Evolutionary conservation across 1,140 invertebrate genomes (phyloP).

Genomic region (Lepeophtheirus salmonis): DNA sequence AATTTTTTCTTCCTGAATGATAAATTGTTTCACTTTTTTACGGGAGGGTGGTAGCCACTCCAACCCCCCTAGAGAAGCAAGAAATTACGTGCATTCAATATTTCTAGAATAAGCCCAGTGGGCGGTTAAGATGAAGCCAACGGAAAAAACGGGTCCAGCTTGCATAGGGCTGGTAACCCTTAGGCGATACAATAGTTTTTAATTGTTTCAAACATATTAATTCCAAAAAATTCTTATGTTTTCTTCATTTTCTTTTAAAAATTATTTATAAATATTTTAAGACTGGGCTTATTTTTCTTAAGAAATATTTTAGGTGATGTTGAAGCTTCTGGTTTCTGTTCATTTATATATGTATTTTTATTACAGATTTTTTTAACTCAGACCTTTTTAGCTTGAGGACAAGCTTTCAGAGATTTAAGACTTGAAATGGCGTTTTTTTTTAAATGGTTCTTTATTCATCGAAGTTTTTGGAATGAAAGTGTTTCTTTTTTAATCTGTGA

Average conservation of each 20-base stretch:
- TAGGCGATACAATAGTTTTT: too few relatives aligned
- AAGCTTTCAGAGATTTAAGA: background rate
- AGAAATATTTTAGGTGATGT: background rate
- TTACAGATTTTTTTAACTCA: too few relatives aligned
- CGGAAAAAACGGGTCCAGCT: too few relatives aligned
- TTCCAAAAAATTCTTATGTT: background rate
- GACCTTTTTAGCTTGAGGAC: background rate
- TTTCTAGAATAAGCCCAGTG: too few relatives aligned
- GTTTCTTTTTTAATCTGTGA: background rate
- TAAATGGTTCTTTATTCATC: background rate
- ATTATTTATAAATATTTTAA: background rate
- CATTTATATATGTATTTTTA: background rate
- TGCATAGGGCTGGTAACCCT: too few relatives aligned
- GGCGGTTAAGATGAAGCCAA: too few relatives aligned
- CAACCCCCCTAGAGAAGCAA: too few relatives aligned
- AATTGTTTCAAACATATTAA: too few relatives aligned
- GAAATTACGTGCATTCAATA: too few relatives aligned
- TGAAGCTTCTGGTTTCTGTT: background rate
- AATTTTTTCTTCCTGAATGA: too few relatives aligned
- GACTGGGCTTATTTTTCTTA: background rate
- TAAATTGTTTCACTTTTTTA: too few relatives aligned
- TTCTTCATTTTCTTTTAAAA: background rate
- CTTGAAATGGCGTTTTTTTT: background rate
- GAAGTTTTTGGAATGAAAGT: background rate
- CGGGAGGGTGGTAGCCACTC: too few relatives aligned